Percentiles rank a stretch among this genome's conserved stretches.
These are phyloP conservation scores for Coreius guichenoti DNA, from an alignment of 2,797 vertebrate species.

Conservation along the genomic window DNA sequence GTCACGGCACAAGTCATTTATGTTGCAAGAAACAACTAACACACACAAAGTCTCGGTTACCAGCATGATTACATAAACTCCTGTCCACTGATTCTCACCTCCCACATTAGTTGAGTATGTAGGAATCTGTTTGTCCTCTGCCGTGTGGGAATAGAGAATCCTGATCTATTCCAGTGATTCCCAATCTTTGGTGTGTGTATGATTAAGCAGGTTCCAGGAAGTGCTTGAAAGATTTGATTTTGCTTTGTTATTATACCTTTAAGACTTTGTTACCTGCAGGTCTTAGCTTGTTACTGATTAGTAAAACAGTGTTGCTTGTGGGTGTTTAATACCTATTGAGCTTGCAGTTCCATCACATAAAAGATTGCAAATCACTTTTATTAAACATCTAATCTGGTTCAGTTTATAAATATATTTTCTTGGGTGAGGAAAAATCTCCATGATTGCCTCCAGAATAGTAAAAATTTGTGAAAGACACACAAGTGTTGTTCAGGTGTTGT, in stretches of 20 bases:
- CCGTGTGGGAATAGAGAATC: background rate
- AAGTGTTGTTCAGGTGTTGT: background rate
- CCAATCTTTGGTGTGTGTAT: background rate
- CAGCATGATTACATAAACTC: constrained; percentile 42
- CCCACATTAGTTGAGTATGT: constrained; percentile 5
- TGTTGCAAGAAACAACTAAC: background rate
- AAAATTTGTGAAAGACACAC: background rate
- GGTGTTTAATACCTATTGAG: background rate
- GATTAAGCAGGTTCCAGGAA: background rate
- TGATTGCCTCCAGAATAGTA: background rate
- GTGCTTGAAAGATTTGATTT: background rate
- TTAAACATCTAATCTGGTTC: background rate
- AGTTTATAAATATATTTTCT: background rate
- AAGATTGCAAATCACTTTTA: background rate
- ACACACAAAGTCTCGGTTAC: background rate
- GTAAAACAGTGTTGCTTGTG: background rate
- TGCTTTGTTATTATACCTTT: background rate
- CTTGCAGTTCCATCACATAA: no score
- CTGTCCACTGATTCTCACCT: constrained; percentile 25
- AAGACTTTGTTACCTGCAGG: background rate
- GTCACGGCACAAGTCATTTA: constrained; percentile 7
- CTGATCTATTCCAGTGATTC: background rate
- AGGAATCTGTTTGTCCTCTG: background rate
- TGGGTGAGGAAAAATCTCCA: background rate
- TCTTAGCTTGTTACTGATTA: background rate